Evolutionary conservation across 2,888 invertebrate species (phyloP).

Genomic region (Acrobasis repandana): DNA sequence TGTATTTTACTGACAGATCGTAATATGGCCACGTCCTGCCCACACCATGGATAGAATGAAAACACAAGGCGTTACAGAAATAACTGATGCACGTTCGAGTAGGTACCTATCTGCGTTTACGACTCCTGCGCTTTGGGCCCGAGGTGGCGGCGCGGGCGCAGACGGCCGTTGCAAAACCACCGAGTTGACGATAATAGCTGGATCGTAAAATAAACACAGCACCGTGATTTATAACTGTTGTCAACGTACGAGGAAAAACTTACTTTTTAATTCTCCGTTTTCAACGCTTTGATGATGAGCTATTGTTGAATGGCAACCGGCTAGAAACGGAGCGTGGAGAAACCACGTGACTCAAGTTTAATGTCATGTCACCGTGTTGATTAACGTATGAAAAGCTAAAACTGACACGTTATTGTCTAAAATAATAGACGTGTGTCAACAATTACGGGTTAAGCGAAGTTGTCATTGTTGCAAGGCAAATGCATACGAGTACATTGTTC

Average conservation of each 20-base stretch:
- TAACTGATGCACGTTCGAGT: conserved; percentile 65
- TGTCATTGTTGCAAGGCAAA: neutral
- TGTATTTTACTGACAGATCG: conserved; percentile 10
- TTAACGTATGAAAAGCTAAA: conserved; percentile 18
- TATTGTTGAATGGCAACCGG: conserved; percentile 56
- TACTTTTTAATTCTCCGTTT: conserved; percentile 66
- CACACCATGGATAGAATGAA: conserved; percentile 45
- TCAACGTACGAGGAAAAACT: conserved; percentile 70
- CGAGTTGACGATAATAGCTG: conserved; percentile 74
- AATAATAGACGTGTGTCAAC: conserved; percentile 15
- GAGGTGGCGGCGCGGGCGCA: conserved; percentile 44
- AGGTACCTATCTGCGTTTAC: conserved; percentile 61
- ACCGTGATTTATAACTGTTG: conserved; percentile 72
- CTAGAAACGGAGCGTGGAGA: conserved; percentile 38
- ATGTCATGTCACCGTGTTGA: conserved; percentile 22
- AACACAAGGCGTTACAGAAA: conserved; percentile 62
- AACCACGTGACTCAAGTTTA: conserved; percentile 33
- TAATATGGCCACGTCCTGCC: conserved; percentile 25
- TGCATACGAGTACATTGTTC: conserved; percentile 2
- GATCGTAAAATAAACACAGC: conserved; percentile 77
- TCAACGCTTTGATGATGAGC: conserved; percentile 68
- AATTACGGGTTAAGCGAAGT: neutral
- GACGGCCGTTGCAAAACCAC: conserved; percentile 73
- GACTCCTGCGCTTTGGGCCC: conserved; percentile 57
- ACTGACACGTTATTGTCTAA: conserved; percentile 19